Conservation (phyloP, 2,797 vertebrate species). For the Oryzias dopingdopingensis region DNA sequence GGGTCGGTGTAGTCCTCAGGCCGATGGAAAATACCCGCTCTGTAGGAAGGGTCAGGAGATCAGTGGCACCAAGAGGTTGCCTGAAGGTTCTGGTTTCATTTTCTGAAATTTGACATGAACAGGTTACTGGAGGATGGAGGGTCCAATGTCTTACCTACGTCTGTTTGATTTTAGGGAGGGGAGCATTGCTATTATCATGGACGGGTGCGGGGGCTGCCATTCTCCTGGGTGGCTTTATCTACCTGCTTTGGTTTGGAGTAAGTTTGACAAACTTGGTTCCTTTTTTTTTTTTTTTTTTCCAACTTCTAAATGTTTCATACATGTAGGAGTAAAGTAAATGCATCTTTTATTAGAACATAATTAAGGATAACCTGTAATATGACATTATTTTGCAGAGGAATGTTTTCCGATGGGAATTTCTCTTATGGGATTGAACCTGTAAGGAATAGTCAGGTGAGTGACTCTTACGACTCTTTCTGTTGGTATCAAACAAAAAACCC, state of each 20-base stretch:
- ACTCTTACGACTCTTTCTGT: constrained; percentile 5
- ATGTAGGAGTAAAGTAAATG: too few species aligned
- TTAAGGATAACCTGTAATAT: too few species aligned
- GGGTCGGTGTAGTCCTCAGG: neutral
- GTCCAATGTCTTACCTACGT: constrained; percentile 12
- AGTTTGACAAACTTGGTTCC: constrained; percentile 51
- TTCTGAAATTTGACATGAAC: constrained; percentile 25
- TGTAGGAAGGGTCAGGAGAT: constrained; percentile 10
- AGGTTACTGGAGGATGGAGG: constrained; percentile 15
- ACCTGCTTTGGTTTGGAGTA: constrained; percentile 91
- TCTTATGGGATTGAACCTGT: constrained; percentile 86
- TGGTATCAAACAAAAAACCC: constrained; percentile 1
- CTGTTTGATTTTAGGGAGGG: constrained; percentile 76
- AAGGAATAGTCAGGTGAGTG: constrained; percentile 64
- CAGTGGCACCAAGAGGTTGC: neutral
- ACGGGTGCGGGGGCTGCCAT: constrained; percentile 75
- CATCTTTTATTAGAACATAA: too few species aligned
- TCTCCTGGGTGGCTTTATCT: constrained; percentile 88
- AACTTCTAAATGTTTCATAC: neutral
- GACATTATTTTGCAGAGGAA: constrained; percentile 75
- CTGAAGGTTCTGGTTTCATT: constrained; percentile 20
- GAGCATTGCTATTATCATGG: constrained; percentile 98
- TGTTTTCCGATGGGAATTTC: constrained; percentile 89
- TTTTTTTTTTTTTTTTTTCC: neutral
- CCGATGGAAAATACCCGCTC: constrained; percentile 31